These are phyloP conservation scores for Catharus minimus DNA, from an alignment of 2,113 vertebrate genomes.

Conservation along the genomic window DNA sequence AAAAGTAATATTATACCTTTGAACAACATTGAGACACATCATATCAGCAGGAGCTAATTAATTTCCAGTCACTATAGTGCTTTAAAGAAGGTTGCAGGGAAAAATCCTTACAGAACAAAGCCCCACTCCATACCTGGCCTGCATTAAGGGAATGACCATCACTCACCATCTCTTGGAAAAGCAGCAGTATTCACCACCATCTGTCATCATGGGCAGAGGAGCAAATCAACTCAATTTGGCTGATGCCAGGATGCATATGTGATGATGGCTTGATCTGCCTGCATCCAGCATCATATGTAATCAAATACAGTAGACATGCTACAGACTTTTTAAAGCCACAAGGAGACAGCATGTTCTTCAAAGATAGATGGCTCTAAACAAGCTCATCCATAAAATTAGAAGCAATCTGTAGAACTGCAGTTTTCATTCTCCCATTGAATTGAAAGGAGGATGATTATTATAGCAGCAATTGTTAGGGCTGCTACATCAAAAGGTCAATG, in stretches of 20 bases:
- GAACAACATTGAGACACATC: background rate
- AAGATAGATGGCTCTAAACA: conserved; percentile 1
- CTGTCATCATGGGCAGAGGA: background rate
- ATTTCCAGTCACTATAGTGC: background rate
- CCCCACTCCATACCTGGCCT: background rate
- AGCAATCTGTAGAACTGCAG: background rate
- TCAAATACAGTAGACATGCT: background rate
- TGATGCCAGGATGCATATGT: background rate
- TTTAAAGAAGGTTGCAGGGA: background rate
- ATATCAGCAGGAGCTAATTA: background rate
- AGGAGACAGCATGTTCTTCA: background rate
- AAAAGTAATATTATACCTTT: background rate
- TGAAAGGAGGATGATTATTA: conserved; percentile 28
- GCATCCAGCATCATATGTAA: background rate
- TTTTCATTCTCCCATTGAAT: conserved; percentile 21
- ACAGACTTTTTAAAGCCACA: background rate
- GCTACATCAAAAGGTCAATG: conserved; percentile 29
- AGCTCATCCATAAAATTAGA: conserved; percentile 39
- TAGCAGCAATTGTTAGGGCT: conserved; percentile 10
- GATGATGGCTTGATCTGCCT: background rate
- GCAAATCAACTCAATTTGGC: background rate
- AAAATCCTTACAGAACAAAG: background rate
- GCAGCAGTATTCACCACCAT: background rate
- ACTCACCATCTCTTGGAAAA: background rate
- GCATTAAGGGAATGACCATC: accelerated